Evolutionary conservation across 2,797 vertebrate genomes (phyloP), one percentile per base, ranked within the genome.

Genomic region (Pampus argenteus): DNA sequence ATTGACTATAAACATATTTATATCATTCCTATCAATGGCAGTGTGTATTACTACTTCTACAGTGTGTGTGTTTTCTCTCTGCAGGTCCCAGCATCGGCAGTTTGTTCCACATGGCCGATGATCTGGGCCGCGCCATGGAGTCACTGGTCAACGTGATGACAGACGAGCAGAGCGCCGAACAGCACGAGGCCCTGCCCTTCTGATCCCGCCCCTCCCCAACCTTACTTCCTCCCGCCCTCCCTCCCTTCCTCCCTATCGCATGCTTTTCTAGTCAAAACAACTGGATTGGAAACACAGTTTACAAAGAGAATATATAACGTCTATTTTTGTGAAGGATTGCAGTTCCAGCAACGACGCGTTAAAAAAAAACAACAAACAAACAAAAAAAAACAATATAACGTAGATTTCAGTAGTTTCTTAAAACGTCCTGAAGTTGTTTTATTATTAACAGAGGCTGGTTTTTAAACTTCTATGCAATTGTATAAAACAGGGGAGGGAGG

Each of bases 401-500:
- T 97, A 98, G 96, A 97, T 96, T 98, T 97, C 90, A 96, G 97
- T 99, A 98, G 97, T 99, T 99, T 99, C 96, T 96, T 98, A 99
- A 91, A 86, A 83, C 94, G 95, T 96, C 96, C 96, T 96, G 88
- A 91, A 90, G 76, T 96, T 95, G 96, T 96, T 96, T 97, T 98
- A 96, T 96, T 98, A 95, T 96, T 95, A 95, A 96, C 95, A 96
- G 95, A 96, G 95, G 96, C 96, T 96, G 95, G 95, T 98, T 98
- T 98, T 94, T 97, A 96, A 97, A 97, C 95, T 95, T 98, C 97
- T 99, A 99, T 99, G 98, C 98, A 99, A 98, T 97, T 98, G 97
- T 99, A 97, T 96, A 97, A 97, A 96, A 94, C 91, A 86, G 88
- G 89, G 88, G 52, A 0, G 26, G 74, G 38, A 34, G 9, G 94